A percentile compares a stretch with the other conserved stretches of the same genome.
Evolutionary conservation across 2,888 invertebrate genomes (phyloP).

Genomic region (Hedya salicella): DNA sequence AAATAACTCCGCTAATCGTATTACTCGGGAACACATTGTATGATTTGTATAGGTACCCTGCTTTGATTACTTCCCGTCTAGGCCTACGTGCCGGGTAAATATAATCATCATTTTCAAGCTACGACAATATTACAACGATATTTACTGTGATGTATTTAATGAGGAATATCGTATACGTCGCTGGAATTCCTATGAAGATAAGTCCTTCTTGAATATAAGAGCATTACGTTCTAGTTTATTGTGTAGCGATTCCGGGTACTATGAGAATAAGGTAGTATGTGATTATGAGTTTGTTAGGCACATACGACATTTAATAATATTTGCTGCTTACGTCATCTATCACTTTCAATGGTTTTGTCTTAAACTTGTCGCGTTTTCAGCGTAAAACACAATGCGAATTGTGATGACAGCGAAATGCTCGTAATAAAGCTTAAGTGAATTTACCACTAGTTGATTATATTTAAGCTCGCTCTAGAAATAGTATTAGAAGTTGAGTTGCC

Average conservation of each 20-base stretch:
- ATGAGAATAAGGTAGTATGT: constrained; percentile 8
- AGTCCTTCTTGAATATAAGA: constrained; percentile 9
- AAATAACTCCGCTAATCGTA: constrained; percentile 21
- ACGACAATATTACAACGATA: constrained; percentile 21
- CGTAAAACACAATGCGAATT: not conserved
- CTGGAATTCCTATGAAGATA: not conserved
- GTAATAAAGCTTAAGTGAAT: constrained; percentile 7
- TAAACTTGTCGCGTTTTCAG: not conserved
- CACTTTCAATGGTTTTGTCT: constrained; percentile 25
- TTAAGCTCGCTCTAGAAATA: not conserved
- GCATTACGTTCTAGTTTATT: constrained; percentile 10
- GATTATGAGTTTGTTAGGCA: not conserved
- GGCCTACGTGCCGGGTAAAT: constrained; percentile 27
- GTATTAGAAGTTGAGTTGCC: too few relatives aligned
- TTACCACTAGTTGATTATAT: constrained; percentile 1
- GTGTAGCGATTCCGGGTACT: constrained; percentile 13
- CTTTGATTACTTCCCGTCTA: constrained; percentile 27
- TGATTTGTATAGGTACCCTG: constrained; percentile 25
- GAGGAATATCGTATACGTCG: not conserved
- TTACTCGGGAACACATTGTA: constrained; percentile 19
- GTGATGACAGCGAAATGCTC: not conserved
- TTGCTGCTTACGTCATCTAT: constrained; percentile 29
- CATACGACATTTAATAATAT: not conserved
- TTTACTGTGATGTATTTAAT: constrained; percentile 1
- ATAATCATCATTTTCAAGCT: constrained; percentile 40